phyloP scores from a whole-genome alignment of 2,888 invertebrate species.

The Agapetus fuscipes region DNA sequence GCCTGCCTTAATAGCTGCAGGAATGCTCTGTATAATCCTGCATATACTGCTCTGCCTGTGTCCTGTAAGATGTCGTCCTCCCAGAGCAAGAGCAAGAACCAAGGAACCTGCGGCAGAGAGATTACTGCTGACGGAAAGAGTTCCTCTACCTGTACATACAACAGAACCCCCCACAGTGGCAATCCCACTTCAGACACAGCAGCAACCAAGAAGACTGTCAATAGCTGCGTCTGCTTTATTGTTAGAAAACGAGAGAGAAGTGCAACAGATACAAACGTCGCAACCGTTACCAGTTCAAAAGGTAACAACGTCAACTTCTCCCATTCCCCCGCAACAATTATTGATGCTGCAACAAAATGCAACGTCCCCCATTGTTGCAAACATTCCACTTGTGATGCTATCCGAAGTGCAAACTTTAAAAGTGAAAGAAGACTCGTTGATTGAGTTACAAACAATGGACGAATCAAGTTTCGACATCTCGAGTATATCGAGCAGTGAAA shows the following conservation, averaged over 20 bases:
- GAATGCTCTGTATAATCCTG: constrained; percentile 72
- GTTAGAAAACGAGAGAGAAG: constrained; percentile 23
- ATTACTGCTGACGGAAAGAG: constrained; percentile 25
- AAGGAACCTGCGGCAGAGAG: constrained; percentile 26
- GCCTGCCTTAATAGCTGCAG: constrained; percentile 68
- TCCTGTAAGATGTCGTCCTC: constrained; percentile 62
- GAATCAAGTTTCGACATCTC: constrained; percentile 42
- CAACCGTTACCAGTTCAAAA: no score
- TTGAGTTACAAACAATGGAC: constrained; percentile 37
- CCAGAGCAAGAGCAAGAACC: constrained; percentile 26
- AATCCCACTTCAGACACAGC: constrained; percentile 27
- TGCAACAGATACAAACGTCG: no score
- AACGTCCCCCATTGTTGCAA: constrained; percentile 9
- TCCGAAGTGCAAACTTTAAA: constrained; percentile 23
- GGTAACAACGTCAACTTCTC: no score
- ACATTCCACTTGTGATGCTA: constrained; percentile 23
- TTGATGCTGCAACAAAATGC: constrained; percentile 11
- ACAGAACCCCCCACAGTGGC: no score
- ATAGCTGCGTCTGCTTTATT: constrained; percentile 27
- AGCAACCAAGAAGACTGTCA: constrained; percentile 25
- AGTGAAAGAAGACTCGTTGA: constrained; percentile 32
- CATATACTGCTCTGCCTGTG: constrained; percentile 78
- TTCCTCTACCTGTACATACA: no score
- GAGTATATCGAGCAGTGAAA: constrained; percentile 44
- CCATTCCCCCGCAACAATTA: constrained; percentile 11